phyloP scores from a whole-genome alignment of 2,113 vertebrate species.

The Sardina pilchardus region DNA sequence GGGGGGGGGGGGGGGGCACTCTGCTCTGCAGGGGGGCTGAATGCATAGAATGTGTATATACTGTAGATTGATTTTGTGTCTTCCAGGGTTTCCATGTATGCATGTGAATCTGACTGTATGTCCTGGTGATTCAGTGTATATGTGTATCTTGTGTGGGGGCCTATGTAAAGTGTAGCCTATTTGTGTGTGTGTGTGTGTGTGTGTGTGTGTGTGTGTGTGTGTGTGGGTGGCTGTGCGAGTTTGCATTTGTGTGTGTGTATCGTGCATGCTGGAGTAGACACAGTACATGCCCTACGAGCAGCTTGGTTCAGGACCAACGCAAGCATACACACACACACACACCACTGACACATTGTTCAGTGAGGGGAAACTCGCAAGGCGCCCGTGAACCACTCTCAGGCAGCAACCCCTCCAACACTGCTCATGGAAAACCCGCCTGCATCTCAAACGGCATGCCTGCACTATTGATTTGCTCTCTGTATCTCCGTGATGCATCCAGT shows the following conservation, averaged over 20 bases:
- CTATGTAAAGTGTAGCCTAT: neutral
- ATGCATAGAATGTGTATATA: neutral
- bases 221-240: neutral
- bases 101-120: neutral
- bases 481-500: conserved; percentile 29
- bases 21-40: neutral
- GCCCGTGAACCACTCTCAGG: conserved; percentile 35
- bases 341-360: conserved; percentile 20
- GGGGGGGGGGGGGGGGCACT: too few species aligned
- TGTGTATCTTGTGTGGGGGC: neutral
- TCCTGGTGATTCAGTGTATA: neutral
- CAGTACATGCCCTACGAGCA: neutral
- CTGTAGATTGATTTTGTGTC: neutral
- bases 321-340: conserved; percentile 16
- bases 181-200: neutral
- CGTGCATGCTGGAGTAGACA: neutral
- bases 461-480: conserved; percentile 41
- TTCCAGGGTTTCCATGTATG: neutral
- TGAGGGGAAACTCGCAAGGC: conserved; percentile 25
- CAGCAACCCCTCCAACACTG: conserved; percentile 17
- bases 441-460: conserved; percentile 23
- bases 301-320: neutral
- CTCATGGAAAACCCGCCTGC: conserved; percentile 1
- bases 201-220: neutral
- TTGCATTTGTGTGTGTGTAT: neutral